Evolutionary conservation across 2,888 invertebrate genomes (phyloP).

Genomic region (Lithosia quadra): DNA sequence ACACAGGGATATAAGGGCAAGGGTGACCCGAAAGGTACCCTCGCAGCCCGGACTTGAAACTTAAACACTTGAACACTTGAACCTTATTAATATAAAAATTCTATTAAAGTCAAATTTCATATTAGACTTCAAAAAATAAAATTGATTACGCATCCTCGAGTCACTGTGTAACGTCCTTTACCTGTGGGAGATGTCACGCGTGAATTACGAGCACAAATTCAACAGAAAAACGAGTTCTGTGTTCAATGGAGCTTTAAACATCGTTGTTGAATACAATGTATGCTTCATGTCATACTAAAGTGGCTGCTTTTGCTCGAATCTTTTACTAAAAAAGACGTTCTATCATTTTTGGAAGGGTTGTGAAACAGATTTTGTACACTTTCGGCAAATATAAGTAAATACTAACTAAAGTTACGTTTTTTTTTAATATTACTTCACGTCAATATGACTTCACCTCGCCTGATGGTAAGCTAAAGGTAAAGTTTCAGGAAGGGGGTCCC

Average conservation of each 20-base stretch:
- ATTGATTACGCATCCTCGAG: not conserved
- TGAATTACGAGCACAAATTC: conserved; percentile 4
- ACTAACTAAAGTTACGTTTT: too few relatives aligned
- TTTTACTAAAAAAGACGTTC: not conserved
- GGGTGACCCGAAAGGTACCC: too few relatives aligned
- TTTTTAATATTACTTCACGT: too few relatives aligned
- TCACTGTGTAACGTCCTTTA: not conserved
- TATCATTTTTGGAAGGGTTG: not conserved
- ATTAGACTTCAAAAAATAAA: not conserved
- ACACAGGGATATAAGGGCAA: too few relatives aligned
- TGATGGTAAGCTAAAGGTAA: too few relatives aligned
- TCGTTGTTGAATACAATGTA: conserved; percentile 9
- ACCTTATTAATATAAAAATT: not conserved
- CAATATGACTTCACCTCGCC: too few relatives aligned
- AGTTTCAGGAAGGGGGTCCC: too few relatives aligned
- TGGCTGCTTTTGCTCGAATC: conserved; percentile 8
- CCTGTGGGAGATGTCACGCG: not conserved
- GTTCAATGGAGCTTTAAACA: conserved; percentile 11
- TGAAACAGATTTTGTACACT: not conserved
- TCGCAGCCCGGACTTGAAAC: too few relatives aligned
- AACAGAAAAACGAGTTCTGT: conserved; percentile 7
- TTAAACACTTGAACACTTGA: too few relatives aligned
- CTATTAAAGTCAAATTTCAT: not conserved
- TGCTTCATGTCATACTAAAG: conserved; percentile 7
- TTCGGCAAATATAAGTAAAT: not conserved